Evolutionary conservation across 2,113 vertebrate species (phyloP).

Genomic region (Garra rufa): DNA sequence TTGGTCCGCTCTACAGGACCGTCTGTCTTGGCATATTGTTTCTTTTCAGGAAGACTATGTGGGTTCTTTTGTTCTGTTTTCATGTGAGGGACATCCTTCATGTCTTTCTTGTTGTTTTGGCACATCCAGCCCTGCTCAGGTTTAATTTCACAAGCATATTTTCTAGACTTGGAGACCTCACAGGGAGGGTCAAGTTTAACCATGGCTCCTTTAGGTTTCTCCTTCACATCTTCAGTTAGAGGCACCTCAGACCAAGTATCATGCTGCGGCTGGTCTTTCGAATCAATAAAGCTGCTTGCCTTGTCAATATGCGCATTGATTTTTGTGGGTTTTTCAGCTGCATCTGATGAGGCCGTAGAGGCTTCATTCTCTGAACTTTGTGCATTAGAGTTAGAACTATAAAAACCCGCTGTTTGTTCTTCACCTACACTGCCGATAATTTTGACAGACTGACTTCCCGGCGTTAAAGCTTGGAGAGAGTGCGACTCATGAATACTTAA

Average conservation of each 20-base stretch:
- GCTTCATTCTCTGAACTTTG: conserved; percentile 28
- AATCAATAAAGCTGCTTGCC: conserved; percentile 78
- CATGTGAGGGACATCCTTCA: conserved; percentile 53
- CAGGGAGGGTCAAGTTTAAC: neutral
- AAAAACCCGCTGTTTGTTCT: conserved; percentile 52
- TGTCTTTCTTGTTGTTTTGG: conserved; percentile 64
- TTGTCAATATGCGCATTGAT: conserved; percentile 88
- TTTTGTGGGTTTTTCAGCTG: conserved; percentile 80
- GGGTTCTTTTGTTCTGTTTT: conserved; percentile 60
- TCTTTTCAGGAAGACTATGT: conserved; percentile 79
- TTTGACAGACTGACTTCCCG: conserved; percentile 86
- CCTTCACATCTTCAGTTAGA: conserved; percentile 16
- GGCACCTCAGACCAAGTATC: conserved; percentile 29
- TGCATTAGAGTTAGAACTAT: conserved; percentile 28
- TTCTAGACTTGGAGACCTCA: conserved; percentile 2
- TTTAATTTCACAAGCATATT: conserved; percentile 27
- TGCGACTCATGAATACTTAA: conserved; percentile 89
- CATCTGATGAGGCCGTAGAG: neutral
- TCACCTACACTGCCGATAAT: conserved; percentile 94
- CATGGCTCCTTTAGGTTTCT: conserved; percentile 7
- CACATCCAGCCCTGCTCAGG: conserved; percentile 10
- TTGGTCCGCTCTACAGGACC: conserved; percentile 77
- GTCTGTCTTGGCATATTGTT: conserved; percentile 78
- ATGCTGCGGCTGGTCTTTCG: conserved; percentile 67
- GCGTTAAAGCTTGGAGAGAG: conserved; percentile 81